These are phyloP conservation scores for Tachypleus tridentatus DNA, from an alignment of 1,140 invertebrate species.

Conservation along the genomic window DNA sequence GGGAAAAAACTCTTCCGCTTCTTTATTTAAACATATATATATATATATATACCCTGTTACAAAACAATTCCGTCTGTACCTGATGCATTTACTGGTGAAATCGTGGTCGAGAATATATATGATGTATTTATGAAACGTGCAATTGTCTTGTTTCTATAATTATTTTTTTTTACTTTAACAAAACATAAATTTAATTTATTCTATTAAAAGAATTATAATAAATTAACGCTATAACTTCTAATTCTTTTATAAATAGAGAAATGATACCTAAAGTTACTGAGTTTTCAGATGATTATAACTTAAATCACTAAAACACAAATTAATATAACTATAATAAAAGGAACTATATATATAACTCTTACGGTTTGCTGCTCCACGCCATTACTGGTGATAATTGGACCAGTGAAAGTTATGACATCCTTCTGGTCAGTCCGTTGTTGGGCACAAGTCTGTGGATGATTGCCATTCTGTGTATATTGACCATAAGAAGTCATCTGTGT, in stretches of 20 bases:
- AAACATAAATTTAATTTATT: not conserved
- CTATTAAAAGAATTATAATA: not conserved
- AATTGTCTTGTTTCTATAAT: too few species aligned
- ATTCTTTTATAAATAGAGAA: not conserved
- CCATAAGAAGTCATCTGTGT: conserved; percentile 14
- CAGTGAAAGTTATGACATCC: conserved; percentile 9
- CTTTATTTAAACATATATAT: too few species aligned
- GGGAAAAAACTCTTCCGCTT: too few species aligned
- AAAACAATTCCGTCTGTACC: too few species aligned
- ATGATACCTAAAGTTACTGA: not conserved
- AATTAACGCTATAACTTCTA: not conserved
- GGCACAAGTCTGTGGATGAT: conserved; percentile 10
- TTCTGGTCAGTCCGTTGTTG: conserved; percentile 11
- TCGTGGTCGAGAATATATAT: too few species aligned
- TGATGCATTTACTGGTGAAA: too few species aligned
- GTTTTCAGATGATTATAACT: not conserved
- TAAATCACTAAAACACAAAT: not conserved
- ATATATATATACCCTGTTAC: too few species aligned
- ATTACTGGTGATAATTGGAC: conserved; percentile 27
- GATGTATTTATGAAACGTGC: too few species aligned
- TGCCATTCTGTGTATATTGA: conserved; percentile 13
- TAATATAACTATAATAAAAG: not conserved
- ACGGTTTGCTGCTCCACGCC: conserved; percentile 23
- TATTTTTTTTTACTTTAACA: too few species aligned
- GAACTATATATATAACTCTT: not conserved